Base-by-base conservation (phyloP, 2,888 invertebrate genomes). In the Phymatocera aterrima region DNA sequence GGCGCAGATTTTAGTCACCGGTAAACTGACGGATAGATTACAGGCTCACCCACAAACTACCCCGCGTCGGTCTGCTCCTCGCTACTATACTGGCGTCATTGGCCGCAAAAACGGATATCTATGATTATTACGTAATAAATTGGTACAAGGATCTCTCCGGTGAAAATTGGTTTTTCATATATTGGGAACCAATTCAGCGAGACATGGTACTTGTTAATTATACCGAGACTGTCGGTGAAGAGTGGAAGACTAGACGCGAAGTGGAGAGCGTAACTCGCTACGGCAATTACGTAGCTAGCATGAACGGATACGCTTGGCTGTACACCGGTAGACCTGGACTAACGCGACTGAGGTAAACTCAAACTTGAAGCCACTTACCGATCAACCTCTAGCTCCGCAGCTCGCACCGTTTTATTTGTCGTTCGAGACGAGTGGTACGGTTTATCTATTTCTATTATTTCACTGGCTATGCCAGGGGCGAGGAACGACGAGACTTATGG, bases 221-320 rank as follows among this genome's bases (percentile, higher is more conserved):
- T n/a, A 12, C 18, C 48, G 34, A 51, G 72, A 54, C 46, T 54
- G 51, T 15, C 28, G 75, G 37, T 24, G 28, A 57, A 57, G 18
- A 75, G 57, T 15, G 60, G 34, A 57, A 60, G 57, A 57, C 60
- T 10, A 10, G 18, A 37, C 75, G 15, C 40, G 40, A 37, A 57
- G 40, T 57, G 40, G 72, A 48, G 34, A 72, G 40, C 57, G 75
- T 57, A 57, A 24, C 75, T 40, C 48, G 75, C 75, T n/a, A 75
- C 57, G 43, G 57, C 24, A 75, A 75, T 75, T 72, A n/a, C n/a
- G n/a, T n/a, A 72, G 57, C 75, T 37, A 43, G 60, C 24, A 28
- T 43, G 60, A 75, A 75, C 60, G 75, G 40, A 43, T 28, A 75
- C 57, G 75, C 57, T 75, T 40, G 75, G 40, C 21, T 21, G 21